Conservation (phyloP, 2,113 vertebrate species). For the Podiceps cristatus region DNA sequence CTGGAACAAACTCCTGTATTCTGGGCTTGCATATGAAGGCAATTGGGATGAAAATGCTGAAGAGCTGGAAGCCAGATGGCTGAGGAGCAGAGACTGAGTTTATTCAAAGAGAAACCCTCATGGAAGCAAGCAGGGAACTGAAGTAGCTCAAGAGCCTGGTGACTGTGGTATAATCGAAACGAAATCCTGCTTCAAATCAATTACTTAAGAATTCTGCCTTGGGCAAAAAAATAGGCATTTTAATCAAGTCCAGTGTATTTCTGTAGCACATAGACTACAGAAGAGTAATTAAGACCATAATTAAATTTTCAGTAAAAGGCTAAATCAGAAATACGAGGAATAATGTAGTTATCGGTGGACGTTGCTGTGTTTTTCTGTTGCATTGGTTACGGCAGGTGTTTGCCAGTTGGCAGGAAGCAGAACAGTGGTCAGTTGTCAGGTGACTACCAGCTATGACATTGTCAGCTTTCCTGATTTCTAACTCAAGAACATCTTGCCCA, state of each 20-base stretch:
- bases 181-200: neutral
- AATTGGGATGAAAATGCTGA: conserved; percentile 10
- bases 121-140: neutral
- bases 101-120: neutral
- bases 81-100: neutral
- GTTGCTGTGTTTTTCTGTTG: neutral
- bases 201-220: neutral
- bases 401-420: neutral
- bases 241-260: neutral
- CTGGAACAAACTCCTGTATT: conserved; percentile 11
- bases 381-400: neutral
- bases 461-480: neutral
- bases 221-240: neutral
- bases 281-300: neutral
- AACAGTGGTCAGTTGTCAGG: neutral
- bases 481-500: neutral
- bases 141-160: neutral
- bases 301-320: neutral
- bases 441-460: neutral
- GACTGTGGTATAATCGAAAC: neutral
- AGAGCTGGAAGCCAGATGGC: conserved; percentile 10
- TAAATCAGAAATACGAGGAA: neutral
- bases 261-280: neutral
- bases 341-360: neutral
- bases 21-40: neutral